A percentile compares a stretch with the other conserved stretches of the same genome.
Evolutionary conservation across 2,113 vertebrate species (phyloP).

Genomic region (Nerophis lumbriciformis): DNA sequence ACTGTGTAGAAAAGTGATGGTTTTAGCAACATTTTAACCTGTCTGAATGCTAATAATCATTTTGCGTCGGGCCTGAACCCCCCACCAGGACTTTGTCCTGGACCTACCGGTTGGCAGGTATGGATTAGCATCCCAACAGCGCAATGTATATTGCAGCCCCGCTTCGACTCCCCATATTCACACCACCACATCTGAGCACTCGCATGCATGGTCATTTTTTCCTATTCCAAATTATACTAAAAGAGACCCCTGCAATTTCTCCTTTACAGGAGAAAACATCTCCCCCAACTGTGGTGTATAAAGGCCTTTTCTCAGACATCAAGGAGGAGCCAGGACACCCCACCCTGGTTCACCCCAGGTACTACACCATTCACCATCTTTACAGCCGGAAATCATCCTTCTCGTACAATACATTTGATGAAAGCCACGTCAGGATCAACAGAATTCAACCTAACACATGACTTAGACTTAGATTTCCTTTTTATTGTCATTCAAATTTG

Average conservation of each 20-base stretch:
- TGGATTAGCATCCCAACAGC: conserved; percentile 38
- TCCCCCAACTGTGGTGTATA: conserved; percentile 77
- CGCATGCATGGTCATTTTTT: conserved; percentile 22
- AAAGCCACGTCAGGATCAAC: background rate
- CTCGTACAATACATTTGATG: background rate
- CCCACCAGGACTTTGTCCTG: too few relatives aligned
- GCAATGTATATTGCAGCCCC: conserved; percentile 36
- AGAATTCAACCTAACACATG: too few relatives aligned
- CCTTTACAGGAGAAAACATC: conserved; percentile 74
- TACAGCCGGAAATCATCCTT: background rate
- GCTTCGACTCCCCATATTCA: conserved; percentile 14
- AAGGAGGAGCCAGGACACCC: conserved; percentile 89
- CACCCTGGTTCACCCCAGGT: conserved; percentile 91
- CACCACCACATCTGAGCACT: background rate
- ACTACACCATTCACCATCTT: conserved; percentile 37
- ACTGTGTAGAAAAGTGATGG: too few relatives aligned
- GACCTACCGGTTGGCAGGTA: too few relatives aligned
- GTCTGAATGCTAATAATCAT: too few relatives aligned
- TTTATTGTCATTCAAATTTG: too few relatives aligned
- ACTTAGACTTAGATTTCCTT: too few relatives aligned
- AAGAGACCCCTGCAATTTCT: conserved; percentile 19
- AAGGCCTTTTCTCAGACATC: conserved; percentile 87
- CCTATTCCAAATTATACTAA: conserved; percentile 18
- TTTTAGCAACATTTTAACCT: too few relatives aligned
- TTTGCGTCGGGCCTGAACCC: too few relatives aligned